phyloP scores from a whole-genome alignment of 2,888 invertebrate genomes.

The Netelia virgata region DNA sequence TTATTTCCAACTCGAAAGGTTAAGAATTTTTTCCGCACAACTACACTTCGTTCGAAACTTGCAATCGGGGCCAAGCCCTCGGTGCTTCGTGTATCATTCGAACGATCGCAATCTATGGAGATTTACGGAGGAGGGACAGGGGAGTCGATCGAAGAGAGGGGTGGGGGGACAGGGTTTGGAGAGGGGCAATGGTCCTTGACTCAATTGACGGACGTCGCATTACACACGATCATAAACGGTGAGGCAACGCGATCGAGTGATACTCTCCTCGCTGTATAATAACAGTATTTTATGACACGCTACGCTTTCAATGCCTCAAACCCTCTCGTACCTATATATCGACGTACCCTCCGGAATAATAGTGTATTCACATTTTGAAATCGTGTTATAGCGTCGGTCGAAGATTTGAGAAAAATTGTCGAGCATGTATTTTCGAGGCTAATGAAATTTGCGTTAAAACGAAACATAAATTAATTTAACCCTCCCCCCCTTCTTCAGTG shows the following conservation, averaged over 20 bases:
- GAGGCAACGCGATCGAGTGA: neutral
- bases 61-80: conserved; percentile 6
- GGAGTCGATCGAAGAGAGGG: neutral
- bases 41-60: neutral
- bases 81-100: neutral
- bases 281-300: neutral
- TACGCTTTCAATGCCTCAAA: neutral
- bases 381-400: too few relatives aligned
- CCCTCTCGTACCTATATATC: too few relatives aligned
- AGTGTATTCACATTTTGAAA: too few relatives aligned
- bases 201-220: conserved; percentile 44
- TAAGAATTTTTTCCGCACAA: neutral
- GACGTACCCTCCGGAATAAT: too few relatives aligned
- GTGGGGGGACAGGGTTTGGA: neutral
- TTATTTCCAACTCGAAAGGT: too few relatives aligned
- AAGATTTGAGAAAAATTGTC: too few relatives aligned
- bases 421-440: too few relatives aligned
- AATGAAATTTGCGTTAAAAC: neutral
- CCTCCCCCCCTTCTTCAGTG: neutral
- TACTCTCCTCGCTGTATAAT: neutral
- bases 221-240: neutral
- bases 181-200: conserved; percentile 10
- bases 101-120: neutral
- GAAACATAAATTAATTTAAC: conserved; percentile 28
- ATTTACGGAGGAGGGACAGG: neutral